Conservation (phyloP, 2,113 vertebrate genomes). For the Podilymbus podiceps region DNA sequence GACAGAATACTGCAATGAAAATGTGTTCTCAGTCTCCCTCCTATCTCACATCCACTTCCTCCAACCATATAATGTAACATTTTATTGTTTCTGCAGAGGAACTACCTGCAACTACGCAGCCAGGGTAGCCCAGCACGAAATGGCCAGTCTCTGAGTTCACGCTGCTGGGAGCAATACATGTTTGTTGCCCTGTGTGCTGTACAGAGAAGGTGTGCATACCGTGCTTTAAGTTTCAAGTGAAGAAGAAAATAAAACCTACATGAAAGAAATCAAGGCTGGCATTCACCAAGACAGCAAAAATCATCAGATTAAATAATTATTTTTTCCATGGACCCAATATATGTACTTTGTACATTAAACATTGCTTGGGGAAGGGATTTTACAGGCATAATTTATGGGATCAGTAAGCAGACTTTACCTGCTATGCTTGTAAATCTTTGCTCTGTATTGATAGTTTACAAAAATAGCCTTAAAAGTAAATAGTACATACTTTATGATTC, state of each 20-base stretch:
- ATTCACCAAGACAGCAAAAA: neutral
- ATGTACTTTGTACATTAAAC: neutral
- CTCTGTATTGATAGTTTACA: neutral
- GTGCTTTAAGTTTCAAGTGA: neutral
- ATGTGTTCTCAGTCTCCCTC: neutral
- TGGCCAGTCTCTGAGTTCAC: neutral
- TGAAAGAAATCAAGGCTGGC: neutral
- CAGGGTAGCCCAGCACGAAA: neutral
- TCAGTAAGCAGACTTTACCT: neutral
- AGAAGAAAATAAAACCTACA: neutral
- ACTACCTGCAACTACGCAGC: neutral
- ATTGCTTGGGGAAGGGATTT: neutral
- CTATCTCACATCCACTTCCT: neutral
- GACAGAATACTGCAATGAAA: neutral
- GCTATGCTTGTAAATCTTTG: neutral
- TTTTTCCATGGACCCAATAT: neutral
- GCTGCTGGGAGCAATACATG: neutral
- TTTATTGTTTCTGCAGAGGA: neutral
- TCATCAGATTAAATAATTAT: neutral
- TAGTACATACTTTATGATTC: neutral
- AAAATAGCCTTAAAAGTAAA: neutral
- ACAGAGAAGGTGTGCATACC: neutral
- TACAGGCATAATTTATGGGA: neutral
- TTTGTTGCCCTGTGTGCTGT: neutral
- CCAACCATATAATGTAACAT: neutral